These are phyloP conservation scores for Phasianus colchicus DNA, from an alignment of 2,113 vertebrate genomes.

Conservation along the genomic window DNA sequence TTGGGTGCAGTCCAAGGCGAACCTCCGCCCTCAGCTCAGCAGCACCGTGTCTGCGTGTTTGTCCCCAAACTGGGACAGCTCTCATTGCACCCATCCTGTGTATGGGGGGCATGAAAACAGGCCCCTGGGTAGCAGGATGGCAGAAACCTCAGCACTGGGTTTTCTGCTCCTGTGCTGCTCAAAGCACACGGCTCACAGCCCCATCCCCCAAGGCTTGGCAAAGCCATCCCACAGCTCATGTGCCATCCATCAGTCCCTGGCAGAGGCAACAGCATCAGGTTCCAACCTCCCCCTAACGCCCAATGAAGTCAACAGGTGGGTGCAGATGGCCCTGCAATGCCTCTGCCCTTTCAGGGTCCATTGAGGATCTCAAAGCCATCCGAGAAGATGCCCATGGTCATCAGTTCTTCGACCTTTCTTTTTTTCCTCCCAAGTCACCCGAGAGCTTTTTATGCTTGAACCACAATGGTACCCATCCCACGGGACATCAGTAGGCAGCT, in stretches of 20 bases:
- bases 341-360: neutral
- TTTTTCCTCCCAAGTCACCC: neutral
- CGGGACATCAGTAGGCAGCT: neutral
- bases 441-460: too few relatives aligned
- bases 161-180: neutral
- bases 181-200: rapidly evolving
- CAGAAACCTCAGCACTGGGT: neutral
- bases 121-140: too few relatives aligned
- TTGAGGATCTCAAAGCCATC: neutral
- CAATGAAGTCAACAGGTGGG: neutral
- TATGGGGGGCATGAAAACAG: rapidly evolving
- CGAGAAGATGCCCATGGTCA: neutral
- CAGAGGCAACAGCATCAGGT: neutral
- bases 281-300: neutral
- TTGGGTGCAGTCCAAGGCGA: neutral
- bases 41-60: rapidly evolving
- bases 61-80: neutral
- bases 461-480: neutral
- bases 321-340: too few relatives aligned
- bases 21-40: neutral
- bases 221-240: too few relatives aligned
- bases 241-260: neutral
- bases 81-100: neutral
- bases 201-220: neutral
- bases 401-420: neutral